These are phyloP conservation scores for Lordiphosa collinella DNA, from an alignment of 1,140 invertebrate species.

Conservation along the genomic window DNA sequence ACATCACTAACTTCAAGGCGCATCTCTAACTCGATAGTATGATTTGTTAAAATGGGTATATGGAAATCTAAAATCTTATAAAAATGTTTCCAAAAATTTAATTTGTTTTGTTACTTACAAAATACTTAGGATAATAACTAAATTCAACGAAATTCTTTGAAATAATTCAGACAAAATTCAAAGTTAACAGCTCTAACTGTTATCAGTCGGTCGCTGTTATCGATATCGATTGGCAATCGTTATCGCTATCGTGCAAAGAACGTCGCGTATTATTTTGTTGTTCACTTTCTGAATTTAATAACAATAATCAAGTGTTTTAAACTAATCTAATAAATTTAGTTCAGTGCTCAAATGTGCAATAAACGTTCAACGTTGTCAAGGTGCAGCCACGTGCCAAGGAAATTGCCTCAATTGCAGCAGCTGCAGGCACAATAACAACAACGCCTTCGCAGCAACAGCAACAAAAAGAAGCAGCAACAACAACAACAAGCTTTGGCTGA, in stretches of 20 bases:
- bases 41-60: no score
- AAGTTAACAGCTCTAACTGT: no score
- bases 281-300: conserved; percentile 20
- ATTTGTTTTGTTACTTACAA: no score
- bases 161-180: no score
- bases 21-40: no score
- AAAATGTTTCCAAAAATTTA: no score
- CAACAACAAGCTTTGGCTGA: conserved; percentile 45
- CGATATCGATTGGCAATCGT: background rate
- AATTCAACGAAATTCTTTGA: no score
- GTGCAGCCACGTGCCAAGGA: conserved; percentile 15
- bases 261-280: conserved; percentile 13
- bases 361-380: conserved; percentile 28
- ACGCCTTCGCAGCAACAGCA: conserved; percentile 37
- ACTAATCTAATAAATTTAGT: conserved; percentile 3
- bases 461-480: conserved; percentile 35
- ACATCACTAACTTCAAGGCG: background rate
- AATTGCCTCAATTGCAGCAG: conserved; percentile 36
- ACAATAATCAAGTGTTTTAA: conserved; percentile 22
- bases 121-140: no score
- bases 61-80: no score
- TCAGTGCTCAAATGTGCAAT: conserved; percentile 33
- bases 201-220: background rate
- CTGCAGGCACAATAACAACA: conserved; percentile 66
- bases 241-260: conserved; percentile 6